Percentiles rank a stretch among this genome's conserved stretches.
These are phyloP conservation scores for Engystomops pustulosus DNA, from an alignment of 2,113 vertebrate species.

Conservation along the genomic window DNA sequence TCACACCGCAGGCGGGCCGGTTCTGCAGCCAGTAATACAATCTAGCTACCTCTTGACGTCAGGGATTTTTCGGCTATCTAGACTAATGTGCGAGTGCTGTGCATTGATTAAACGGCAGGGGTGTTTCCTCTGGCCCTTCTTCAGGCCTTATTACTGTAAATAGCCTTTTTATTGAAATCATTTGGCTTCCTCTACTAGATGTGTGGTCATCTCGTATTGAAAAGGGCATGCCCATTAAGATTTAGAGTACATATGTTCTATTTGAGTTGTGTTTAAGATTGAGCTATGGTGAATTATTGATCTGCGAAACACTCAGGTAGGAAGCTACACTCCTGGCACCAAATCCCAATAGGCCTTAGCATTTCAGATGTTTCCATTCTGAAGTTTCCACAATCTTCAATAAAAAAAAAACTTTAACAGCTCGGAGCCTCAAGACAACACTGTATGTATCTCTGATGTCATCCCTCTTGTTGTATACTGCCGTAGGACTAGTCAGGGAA, in stretches of 20 bases:
- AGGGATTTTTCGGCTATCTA: conserved; percentile 70
- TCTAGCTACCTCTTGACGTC: conserved; percentile 73
- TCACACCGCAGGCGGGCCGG: conserved; percentile 68
- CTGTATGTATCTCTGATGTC: neutral
- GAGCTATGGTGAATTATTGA: conserved; percentile 60
- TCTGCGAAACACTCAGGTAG: conserved; percentile 47
- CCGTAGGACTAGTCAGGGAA: neutral
- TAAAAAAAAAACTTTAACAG: conserved; percentile 16
- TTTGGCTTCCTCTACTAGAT: conserved; percentile 54
- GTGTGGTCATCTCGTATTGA: conserved; percentile 60
- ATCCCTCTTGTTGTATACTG: neutral
- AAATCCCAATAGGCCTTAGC: conserved; percentile 37
- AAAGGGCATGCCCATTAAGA: conserved; percentile 53
- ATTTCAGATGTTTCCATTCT: conserved; percentile 41
- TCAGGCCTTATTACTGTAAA: conserved; percentile 70
- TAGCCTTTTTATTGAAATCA: conserved; percentile 65
- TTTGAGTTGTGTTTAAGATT: conserved; percentile 62
- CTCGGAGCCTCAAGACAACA: neutral
- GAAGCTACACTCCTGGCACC: conserved; percentile 39
- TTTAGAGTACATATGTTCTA: conserved; percentile 24
- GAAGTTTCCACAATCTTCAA: conserved; percentile 38
- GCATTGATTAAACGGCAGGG: conserved; percentile 76
- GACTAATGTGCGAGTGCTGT: conserved; percentile 67
- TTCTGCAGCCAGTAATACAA: conserved; percentile 72
- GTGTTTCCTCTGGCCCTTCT: conserved; percentile 69